These are phyloP conservation scores for Turnix velox DNA, from an alignment of 2,113 vertebrate species.

Conservation along the genomic window DNA sequence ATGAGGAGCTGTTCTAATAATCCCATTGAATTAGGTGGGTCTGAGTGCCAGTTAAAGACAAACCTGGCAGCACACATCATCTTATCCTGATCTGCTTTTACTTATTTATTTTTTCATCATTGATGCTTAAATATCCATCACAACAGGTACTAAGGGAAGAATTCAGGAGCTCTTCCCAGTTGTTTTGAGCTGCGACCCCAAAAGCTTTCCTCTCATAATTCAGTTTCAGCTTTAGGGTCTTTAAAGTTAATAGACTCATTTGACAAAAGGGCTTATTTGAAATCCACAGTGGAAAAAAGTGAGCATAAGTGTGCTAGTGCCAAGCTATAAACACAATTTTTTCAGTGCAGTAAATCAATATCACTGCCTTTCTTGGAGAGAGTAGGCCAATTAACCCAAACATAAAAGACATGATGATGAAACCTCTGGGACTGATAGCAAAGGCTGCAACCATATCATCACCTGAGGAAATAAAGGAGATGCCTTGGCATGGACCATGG, in stretches of 20 bases:
- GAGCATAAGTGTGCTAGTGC: neutral
- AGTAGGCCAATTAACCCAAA: neutral
- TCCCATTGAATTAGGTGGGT: neutral
- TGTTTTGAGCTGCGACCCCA: neutral
- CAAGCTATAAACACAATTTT: constrained; percentile 63
- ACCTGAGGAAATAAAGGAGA: neutral
- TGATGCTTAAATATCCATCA: neutral
- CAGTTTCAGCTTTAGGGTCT: constrained; percentile 10
- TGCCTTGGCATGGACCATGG: neutral
- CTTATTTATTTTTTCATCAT: neutral
- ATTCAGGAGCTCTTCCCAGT: neutral
- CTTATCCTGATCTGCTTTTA: neutral
- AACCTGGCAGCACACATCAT: too few species aligned
- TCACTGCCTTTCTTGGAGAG: neutral
- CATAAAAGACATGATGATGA: neutral
- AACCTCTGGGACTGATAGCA: neutral
- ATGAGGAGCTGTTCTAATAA: neutral
- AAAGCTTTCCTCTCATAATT: neutral
- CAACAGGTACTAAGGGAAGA: neutral
- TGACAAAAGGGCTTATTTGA: constrained; percentile 38
- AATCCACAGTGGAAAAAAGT: constrained; percentile 22
- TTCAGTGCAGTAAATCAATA: constrained; percentile 38
- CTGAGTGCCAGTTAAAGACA: neutral
- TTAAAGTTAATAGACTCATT: constrained; percentile 43
- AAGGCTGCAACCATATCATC: neutral